Percentiles rank a stretch among this genome's conserved stretches.
Conservation (phyloP, 1,140 invertebrate genomes). For the Acromyrmex heyeri region DNA sequence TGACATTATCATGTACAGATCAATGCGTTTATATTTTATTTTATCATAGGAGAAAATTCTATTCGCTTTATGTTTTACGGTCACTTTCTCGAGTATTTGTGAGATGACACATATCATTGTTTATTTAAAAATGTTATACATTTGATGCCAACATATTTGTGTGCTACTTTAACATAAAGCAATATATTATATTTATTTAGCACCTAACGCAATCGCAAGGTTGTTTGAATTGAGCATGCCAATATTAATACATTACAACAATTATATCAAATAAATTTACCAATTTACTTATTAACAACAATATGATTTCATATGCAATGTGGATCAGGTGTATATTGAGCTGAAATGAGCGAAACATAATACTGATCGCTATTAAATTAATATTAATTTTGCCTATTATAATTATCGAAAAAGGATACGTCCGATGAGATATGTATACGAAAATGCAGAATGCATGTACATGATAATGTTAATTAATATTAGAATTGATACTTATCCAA, state of each 20-base stretch:
- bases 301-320: background rate
- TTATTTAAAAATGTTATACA: background rate
- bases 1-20: constrained; percentile 1
- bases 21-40: background rate
- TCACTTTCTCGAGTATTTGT: background rate
- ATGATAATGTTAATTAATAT: constrained; percentile 9
- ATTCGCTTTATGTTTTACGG: background rate
- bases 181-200: background rate
- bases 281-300: background rate
- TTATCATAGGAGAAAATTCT: background rate
- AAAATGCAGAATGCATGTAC: background rate
- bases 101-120: background rate
- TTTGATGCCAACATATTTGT: background rate
- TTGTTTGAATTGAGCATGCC: background rate
- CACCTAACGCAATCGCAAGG: no score
- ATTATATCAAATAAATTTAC: constrained; percentile 20
- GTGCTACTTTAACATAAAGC: background rate
- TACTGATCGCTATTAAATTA: background rate
- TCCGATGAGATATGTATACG: no score
- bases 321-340: background rate
- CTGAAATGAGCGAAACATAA: background rate
- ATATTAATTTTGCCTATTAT: constrained; percentile 1
- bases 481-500: background rate
- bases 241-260: background rate
- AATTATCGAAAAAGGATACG: background rate